Evolutionary conservation across 1,140 invertebrate species (phyloP), one percentile per base, ranked within the genome.

Genomic region (Zophobas morio): DNA sequence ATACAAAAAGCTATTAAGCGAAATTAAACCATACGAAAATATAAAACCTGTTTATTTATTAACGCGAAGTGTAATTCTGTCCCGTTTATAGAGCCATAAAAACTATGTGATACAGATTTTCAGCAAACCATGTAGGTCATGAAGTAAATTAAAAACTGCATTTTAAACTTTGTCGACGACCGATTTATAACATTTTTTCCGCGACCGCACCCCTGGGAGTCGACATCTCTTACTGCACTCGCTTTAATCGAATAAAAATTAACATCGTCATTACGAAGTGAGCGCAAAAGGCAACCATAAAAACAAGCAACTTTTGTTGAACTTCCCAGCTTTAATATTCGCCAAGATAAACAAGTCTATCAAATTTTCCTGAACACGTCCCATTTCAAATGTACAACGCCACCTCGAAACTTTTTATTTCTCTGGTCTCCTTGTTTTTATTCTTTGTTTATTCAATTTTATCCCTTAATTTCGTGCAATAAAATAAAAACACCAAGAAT

Each of bases 31-130:
- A 8, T 3, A 46, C 8, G 42, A 46, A 46, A 46, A 46, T 46
- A 46, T 46, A 46, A 46, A 46, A 46, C 42, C 42, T 46, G 42
- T 46, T 46, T 46, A 46, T 46, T 46, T 46, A 46, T 46, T 46
- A 46, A 46, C 42, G 8, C 8, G 8, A 3, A 46, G 8, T 46
- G 42, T 46, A 46, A 46, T 46, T 46, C 8, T 4, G 42, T 8
- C 42, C 42, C 3, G 42, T 46, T 46, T 46, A 46, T 46, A 8
- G 42, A 3, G 8, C 3, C 42, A 46, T 46, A 46, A 46, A 46
- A 46, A 46, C 42, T 46, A 8, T 46, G 8, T 46, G 42, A 46
- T 8, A 46, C 8, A 4, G 8, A 46, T 46, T 46, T 46, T 3
- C 42, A 46, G 3, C 42, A 46, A 46, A 8, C 42, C 3, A 46